A percentile compares a stretch with the other conserved stretches of the same genome.
Conservation (phyloP, 2,888 invertebrate genomes). For the Chymomyza caudatula region DNA sequence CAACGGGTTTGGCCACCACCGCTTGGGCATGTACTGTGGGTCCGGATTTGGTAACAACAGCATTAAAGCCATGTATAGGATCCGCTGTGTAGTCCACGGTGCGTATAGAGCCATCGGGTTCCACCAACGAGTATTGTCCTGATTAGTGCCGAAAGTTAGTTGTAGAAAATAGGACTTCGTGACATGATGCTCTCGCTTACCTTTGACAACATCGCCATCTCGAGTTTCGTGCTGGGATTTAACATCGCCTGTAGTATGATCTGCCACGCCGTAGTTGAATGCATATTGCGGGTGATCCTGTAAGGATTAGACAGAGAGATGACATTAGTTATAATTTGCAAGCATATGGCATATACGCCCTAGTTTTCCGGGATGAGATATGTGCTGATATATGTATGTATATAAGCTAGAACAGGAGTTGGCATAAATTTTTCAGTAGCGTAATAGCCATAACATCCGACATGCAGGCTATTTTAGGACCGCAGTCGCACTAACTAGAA, state of each 20-base stretch:
- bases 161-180: too few relatives aligned
- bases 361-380: too few relatives aligned
- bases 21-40: slow-evolving; percentile 77
- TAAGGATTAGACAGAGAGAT: too few relatives aligned
- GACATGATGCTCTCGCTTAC: slow-evolving; percentile 72
- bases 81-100: slow-evolving; percentile 78
- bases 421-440: too few relatives aligned
- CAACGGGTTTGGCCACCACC: slow-evolving; percentile 73
- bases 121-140: slow-evolving; percentile 78
- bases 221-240: slow-evolving; percentile 83
- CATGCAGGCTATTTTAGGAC: too few relatives aligned
- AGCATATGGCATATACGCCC: too few relatives aligned
- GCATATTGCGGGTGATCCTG: slow-evolving; percentile 82
- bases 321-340: too few relatives aligned
- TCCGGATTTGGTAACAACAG: slow-evolving; percentile 77
- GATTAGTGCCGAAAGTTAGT: not conserved
- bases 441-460: too few relatives aligned
- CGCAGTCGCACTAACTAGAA: too few relatives aligned
- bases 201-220: slow-evolving; percentile 83
- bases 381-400: too few relatives aligned
- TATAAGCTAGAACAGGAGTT: too few relatives aligned
- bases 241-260: slow-evolving; percentile 80
- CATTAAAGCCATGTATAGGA: slow-evolving; percentile 77
- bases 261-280: slow-evolving; percentile 83
- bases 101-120: slow-evolving; percentile 78